Base-by-base conservation (phyloP, 2,888 invertebrate genomes). In the Rotaria socialis region DNA sequence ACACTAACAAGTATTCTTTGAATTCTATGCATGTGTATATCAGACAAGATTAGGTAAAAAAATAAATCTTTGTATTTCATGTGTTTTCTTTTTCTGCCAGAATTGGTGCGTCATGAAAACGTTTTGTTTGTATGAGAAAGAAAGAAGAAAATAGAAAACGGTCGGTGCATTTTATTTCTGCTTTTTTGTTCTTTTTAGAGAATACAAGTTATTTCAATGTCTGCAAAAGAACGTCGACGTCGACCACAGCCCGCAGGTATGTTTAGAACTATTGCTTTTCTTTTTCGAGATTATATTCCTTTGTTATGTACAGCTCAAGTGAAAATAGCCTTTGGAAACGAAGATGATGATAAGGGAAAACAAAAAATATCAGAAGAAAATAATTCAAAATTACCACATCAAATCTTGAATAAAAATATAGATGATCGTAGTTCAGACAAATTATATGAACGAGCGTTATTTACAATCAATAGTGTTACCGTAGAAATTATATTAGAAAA, bases 271-370 rank as follows among this genome's bases (percentile, higher is more conserved):
- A 67, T 35, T 4, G 10, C 27, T 16, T 67, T 11, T 67, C 4
- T 67, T 67, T 16, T 67, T 16, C 14, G 5, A 27, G 10, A 67
- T 67, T 35, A 7, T 67, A 6, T 67, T 10, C 7, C 27, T 16
- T 47, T 47, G 80, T 4, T 47, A 47, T 2, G 7, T 60, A n/a
- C 27, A 2, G 1, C 5, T 27, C 10, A 60, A 27, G 80, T 43
- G 7, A 80, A 80, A 80, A 43, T 47, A 80, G 80, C 80, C 24
- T 80, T 80, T 47, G 75, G 47, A 75, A 4, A 60, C n/a, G 67
- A 67, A 67, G 11, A 67, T 67, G 67, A 58, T 5, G n/a, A 58
- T 58, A 8, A 58, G 4, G 2, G 0, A 8, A 58, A 58, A 58
- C 8, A 5, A 8, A 58, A 58, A 43, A 47, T 24, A 75, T 2